Conservation (phyloP, 1,140 invertebrate genomes). For the Ceratina australensis region DNA sequence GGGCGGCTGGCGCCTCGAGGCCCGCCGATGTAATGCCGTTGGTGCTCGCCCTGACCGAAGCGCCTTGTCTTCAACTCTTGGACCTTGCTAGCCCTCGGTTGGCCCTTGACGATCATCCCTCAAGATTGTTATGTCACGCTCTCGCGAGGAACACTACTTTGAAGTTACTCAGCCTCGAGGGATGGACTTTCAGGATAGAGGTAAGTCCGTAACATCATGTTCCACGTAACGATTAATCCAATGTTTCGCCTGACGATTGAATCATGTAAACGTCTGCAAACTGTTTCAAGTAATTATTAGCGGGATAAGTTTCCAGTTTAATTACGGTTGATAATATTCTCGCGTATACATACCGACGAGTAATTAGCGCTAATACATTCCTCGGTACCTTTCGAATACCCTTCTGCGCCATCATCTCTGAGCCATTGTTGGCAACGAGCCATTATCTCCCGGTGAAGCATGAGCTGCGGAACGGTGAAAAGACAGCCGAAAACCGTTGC, state of each 20-base stretch:
- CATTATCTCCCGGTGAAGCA: constrained; percentile 43
- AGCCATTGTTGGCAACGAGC: constrained; percentile 46
- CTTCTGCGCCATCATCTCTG: background rate
- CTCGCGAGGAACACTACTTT: constrained; percentile 79
- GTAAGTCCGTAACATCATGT: constrained; percentile 63
- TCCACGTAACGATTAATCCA: too few species aligned
- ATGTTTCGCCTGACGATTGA: too few species aligned
- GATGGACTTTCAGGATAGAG: constrained; percentile 82
- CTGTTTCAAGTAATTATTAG: too few species aligned
- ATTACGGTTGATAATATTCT: background rate
- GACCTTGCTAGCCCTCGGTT: constrained; percentile 80
- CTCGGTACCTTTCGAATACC: constrained; percentile 7
- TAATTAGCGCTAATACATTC: constrained; percentile 11
- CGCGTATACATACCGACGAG: background rate
- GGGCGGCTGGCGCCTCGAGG: constrained; percentile 79
- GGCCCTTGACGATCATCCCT: constrained; percentile 80
- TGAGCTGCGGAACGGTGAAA: background rate
- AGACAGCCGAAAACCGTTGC: background rate
- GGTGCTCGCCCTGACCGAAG: constrained; percentile 79
- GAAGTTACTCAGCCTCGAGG: constrained; percentile 79
- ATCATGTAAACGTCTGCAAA: too few species aligned
- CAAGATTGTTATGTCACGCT: constrained; percentile 79
- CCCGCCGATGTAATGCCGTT: constrained; percentile 78
- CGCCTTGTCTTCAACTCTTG: constrained; percentile 79
- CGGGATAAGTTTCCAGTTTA: too few species aligned